Base-by-base conservation (phyloP, 1,140 invertebrate genomes). In the Nasonia giraulti region DNA sequence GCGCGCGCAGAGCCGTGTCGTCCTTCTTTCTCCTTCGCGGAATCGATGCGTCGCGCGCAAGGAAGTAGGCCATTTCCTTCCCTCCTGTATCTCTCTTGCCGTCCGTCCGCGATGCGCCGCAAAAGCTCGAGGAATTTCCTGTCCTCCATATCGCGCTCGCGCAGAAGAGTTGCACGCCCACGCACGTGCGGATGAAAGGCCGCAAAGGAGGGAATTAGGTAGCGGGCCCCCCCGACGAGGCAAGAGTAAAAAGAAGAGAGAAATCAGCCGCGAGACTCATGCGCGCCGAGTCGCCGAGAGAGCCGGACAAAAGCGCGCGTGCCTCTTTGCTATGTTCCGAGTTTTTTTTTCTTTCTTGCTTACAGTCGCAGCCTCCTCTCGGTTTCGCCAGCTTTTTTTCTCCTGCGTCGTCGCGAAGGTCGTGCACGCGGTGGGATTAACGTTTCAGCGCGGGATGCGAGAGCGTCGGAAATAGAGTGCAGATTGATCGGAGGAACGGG, bases 51-150 rank as follows among this genome's bases (percentile, higher is more conserved):
- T 73, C n/a, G 27, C 27, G 37, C 14, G 74, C 20, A 44, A 74
- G 82, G 82, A 88, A 88, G 76, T 88, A 88, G 87, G 87, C 80
- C 87, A 86, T 74, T 87, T 88, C 86, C 85, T 87, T 85, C 85
- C 23, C 75, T 47, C 81, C 83, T 88, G 33, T 37, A 5, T 4
- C 33, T 44, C 47, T 75, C 27, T 27, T 27, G 0, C 68, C 66
- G 75, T 0, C 8, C 7, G 40, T 44, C 40, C 8, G 8, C 4
- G 4, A 44, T 44, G 40, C 8, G 40, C 40, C 8, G 40, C 40
- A 44, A 27, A 27, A 10, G 40, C 40, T 44, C 40, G 40, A 62
- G 55, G 55, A 62, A 62, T 62, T 62, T 0, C 6, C 17, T n/a
- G 20, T n/a, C 55, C 55, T 62, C n/a, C 20, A 55, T 55, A 0